Evolutionary conservation across 1,140 invertebrate species (phyloP).

Genomic region (Platyscapa corneri): DNA sequence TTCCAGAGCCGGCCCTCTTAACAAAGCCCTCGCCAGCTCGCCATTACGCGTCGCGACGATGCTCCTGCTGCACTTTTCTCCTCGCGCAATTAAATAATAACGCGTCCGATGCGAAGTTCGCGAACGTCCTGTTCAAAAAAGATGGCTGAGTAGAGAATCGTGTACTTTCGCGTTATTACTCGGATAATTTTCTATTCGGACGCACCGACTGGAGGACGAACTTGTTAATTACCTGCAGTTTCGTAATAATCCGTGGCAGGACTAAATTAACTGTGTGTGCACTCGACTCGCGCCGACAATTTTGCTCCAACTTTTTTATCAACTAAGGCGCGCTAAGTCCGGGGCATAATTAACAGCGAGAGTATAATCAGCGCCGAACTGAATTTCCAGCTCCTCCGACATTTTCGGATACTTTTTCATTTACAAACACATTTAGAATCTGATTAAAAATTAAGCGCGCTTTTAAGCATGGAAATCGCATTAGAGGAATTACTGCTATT

Average conservation of each 20-base stretch:
- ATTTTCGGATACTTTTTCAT: background rate
- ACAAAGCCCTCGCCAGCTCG: background rate
- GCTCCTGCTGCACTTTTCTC: background rate
- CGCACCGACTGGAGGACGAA: no score
- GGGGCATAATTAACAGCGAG: background rate
- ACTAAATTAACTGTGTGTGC: background rate
- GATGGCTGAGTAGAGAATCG: background rate
- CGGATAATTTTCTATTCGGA: no score
- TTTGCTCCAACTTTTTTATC: background rate
- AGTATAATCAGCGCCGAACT: background rate
- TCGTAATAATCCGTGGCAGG: background rate
- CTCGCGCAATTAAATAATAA: background rate
- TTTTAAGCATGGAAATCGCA: background rate
- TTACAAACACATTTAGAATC: background rate
- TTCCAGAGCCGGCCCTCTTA: constrained; percentile 13
- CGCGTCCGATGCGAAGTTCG: background rate
- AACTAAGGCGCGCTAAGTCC: background rate
- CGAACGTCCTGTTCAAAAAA: background rate
- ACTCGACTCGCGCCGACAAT: background rate
- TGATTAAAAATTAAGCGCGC: background rate
- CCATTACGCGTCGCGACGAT: background rate
- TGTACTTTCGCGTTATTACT: no score
- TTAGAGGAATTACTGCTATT: background rate
- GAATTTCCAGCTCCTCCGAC: background rate
- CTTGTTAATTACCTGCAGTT: background rate